Evolutionary conservation across 2,888 invertebrate genomes (phyloP).

Genomic region (Euzophera pinguis): DNA sequence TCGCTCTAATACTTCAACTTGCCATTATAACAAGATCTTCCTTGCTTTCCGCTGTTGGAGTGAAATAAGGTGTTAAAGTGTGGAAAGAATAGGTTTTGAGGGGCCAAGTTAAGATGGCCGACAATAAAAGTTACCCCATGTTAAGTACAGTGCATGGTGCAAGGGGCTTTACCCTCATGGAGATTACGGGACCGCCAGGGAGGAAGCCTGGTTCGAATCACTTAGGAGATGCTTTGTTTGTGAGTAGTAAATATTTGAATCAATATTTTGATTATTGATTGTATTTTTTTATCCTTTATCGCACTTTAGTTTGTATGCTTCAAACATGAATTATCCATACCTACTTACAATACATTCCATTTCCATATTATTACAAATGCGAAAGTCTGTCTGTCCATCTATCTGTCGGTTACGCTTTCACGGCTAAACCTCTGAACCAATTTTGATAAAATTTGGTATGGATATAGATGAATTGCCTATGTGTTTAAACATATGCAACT

Average conservation of each 20-base stretch:
- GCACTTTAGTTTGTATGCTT: too few species aligned
- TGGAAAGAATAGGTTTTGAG: constrained; percentile 42
- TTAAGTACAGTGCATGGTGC: constrained; percentile 67
- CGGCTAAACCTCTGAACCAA: too few species aligned
- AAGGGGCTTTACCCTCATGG: constrained; percentile 67
- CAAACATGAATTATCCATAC: too few species aligned
- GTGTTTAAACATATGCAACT: too few species aligned
- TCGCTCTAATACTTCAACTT: constrained; percentile 57
- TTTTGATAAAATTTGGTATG: too few species aligned
- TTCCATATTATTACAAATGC: too few species aligned
- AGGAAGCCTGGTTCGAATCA: constrained; percentile 51
- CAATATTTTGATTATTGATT: neutral
- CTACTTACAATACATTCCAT: too few species aligned
- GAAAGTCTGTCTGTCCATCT: too few species aligned
- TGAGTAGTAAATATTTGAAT: constrained; percentile 16
- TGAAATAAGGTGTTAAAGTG: constrained; percentile 23
- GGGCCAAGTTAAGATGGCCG: constrained; percentile 44
- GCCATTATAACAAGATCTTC: constrained; percentile 36
- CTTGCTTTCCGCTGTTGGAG: constrained; percentile 28
- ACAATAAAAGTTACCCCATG: constrained; percentile 72
- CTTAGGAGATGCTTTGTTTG: constrained; percentile 46
- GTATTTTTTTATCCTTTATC: too few species aligned
- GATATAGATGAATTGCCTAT: too few species aligned
- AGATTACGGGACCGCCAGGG: constrained; percentile 43
- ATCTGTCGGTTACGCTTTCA: too few species aligned